Base-by-base conservation (phyloP, 2,797 vertebrate species). In the Meriones psammophilus region DNA sequence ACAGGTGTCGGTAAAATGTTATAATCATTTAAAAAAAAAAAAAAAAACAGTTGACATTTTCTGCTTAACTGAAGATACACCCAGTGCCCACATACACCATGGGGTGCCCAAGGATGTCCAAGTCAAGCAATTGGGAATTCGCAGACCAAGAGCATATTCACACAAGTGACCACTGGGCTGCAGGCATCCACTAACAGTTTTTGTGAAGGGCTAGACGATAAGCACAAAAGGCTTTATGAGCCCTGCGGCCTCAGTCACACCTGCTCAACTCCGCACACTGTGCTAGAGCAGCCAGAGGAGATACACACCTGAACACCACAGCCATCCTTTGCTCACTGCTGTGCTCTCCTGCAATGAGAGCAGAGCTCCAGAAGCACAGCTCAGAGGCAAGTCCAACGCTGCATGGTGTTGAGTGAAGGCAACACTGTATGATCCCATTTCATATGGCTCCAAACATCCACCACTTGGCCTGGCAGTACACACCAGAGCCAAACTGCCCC, bases 401-500 rank as follows among this genome's bases (percentile, higher is more conserved):
- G 20, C 24, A 8, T 5, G 22, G 26, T n/a, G 39, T 5, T 24
- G 74, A 69, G 1, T 18, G 76, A 56, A 77, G 73, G 73, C 33
- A 89, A 2, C 39, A 8, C 58, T 39, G 2, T 28, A 30, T 33
- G 58, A 20, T 36, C 24, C 78, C 17, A 24, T n/a, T 39, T 30
- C 18, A 20, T 9, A 66, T 42, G 68, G 56, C 30, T 87, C 28
- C 9, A 39, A 60, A 80, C 50, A 58, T 12, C 56, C 8, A 26
- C 85, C 36, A 0, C 13, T 3, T 3, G 5, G 7, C 50, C 74
- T 8, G 62, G 26, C 26, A 33, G 46, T 24, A 4, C 2, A n/a
- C 42, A 22, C 8, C 20, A 13, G 74, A 17, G n/a, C 30, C 3
- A 1, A 22, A 28, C n/a, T 0, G 0, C 9, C 62, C 17, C 39